Base-by-base conservation (phyloP, 2,113 vertebrate genomes). In the Chitala chitala region DNA sequence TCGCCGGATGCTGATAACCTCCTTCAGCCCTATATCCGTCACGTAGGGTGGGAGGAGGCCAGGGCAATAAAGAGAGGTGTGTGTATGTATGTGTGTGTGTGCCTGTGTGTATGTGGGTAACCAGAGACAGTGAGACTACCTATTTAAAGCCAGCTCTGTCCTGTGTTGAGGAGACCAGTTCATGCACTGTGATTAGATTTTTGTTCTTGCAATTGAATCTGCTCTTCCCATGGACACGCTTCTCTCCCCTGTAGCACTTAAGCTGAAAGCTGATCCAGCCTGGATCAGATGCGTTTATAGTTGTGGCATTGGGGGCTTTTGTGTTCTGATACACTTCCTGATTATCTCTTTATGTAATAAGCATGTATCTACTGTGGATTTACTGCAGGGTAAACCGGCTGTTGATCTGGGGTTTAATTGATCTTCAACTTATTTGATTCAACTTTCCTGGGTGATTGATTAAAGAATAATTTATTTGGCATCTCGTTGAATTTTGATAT, bases 131-230 rank as follows among this genome's bases (percentile, higher is more conserved):
- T 70, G 74, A 51, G 66, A 55, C 71, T 84, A 84, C 78, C 82
- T 81, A 75, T 82, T 79, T 79, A 80, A 81, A 75, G 82, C 68
- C 71, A 58, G 24, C 72, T 9, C 82, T 71, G 77, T 81, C 76
- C 85, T 12, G 42, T 7, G 29, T 26, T 44, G 26, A 46, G 40
- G 56, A 26, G 48, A 73, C 20, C 33, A 38, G 56, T 82, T 82
- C 68, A 77, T 73, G 79, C 73, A 66, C 73, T 80, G 72, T 87
- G 82, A 90, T 89, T 87, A 78, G 79, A 88, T 90, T 89, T 90
- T 89, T 84, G 69, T 72, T 83, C 77, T 38, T 77, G 84, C 84
- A 87, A 90, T 88, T 86, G 80, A 83, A 88, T 86, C 84, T 82
- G 78, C 64, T 70, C 38, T 73, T 82, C 46, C 29, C 42, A 31